Conservation (phyloP, 1,140 invertebrate genomes). For the Archivesica marissinica region DNA sequence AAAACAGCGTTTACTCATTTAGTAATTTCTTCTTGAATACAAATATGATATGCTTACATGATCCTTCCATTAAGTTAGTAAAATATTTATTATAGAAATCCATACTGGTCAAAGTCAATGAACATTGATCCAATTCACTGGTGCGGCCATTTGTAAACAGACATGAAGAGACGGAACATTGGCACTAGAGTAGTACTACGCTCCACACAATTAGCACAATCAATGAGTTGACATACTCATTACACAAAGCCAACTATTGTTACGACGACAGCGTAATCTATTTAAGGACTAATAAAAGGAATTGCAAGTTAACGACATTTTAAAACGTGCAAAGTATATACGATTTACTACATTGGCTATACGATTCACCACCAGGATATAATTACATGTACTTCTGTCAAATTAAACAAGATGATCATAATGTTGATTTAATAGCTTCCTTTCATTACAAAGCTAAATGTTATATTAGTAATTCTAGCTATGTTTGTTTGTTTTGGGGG, state of each 20-base stretch:
- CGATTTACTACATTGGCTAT: no score
- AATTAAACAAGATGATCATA: no score
- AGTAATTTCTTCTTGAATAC: no score
- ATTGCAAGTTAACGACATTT: background rate
- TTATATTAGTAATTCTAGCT: no score
- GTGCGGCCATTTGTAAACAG: background rate
- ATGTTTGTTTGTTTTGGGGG: no score
- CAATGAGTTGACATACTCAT: background rate
- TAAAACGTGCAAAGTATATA: no score
- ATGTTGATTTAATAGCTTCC: no score
- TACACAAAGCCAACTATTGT: conserved; percentile 1
- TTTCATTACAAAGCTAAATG: no score
- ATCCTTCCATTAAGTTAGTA: background rate
- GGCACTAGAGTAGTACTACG: background rate
- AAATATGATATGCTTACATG: conserved; percentile 1
- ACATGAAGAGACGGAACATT: background rate
- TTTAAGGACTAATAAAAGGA: background rate
- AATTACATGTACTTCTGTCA: no score
- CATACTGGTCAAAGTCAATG: background rate
- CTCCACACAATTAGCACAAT: background rate
- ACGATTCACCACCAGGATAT: no score
- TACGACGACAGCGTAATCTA: background rate
- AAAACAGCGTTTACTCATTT: no score
- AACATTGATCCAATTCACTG: background rate
- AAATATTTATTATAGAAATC: conserved; percentile 28